A percentile compares a stretch with the other conserved stretches of the same genome.
These are phyloP conservation scores for Cyclura pinguis DNA, from an alignment of 2,797 vertebrate genomes.

Conservation along the genomic window DNA sequence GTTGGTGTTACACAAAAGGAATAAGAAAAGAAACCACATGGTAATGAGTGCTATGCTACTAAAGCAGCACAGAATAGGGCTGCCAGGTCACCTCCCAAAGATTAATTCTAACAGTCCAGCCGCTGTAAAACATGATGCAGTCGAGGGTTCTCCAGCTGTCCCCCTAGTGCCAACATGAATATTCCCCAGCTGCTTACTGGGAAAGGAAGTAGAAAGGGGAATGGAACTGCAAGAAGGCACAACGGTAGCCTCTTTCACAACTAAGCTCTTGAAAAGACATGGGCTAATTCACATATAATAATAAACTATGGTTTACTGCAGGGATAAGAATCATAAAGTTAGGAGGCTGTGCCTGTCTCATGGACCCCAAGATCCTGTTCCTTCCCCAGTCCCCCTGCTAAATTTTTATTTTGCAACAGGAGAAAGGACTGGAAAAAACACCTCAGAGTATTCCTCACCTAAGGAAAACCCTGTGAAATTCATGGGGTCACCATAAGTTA, in stretches of 20 bases:
- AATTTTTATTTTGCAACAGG: too few species aligned
- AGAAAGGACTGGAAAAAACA: too few species aligned
- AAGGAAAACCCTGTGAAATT: too few species aligned
- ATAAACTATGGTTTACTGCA: not conserved
- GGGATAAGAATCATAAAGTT: too few species aligned
- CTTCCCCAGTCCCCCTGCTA: too few species aligned
- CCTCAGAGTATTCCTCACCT: too few species aligned
- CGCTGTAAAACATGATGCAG: not conserved
- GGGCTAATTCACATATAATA: not conserved
- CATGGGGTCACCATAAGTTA: too few species aligned
- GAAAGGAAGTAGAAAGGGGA: not conserved
- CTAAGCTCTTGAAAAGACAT: not conserved
- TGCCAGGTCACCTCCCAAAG: not conserved
- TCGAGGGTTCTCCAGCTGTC: not conserved
- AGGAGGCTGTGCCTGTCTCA: too few species aligned
- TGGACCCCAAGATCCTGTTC: too few species aligned
- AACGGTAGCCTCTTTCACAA: not conserved
- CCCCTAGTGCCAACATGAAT: not conserved
- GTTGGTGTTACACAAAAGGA: constrained; percentile 44
- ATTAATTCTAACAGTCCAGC: not conserved
- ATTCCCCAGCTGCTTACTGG: not conserved
- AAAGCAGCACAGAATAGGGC: not conserved
- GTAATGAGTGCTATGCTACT: not conserved
- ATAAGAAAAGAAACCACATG: constrained; percentile 45
- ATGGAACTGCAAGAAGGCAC: not conserved